Conservation (phyloP, 2,113 vertebrate genomes). For the Rhinogobius similis region DNA sequence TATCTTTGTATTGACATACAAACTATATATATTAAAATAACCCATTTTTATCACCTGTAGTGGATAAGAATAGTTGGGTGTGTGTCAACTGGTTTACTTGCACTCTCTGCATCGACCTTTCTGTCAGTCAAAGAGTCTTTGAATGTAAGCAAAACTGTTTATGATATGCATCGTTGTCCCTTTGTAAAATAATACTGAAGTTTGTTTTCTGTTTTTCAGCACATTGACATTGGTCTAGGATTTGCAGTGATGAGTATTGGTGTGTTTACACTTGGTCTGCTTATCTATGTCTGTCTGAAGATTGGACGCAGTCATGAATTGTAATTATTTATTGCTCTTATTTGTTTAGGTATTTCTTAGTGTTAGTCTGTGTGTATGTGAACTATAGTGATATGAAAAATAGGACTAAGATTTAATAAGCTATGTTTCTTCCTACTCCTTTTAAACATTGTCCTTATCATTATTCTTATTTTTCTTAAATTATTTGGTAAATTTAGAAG, state of each 20-base stretch:
- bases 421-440: no score
- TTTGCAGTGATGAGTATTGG: neutral
- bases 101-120: neutral
- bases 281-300: neutral
- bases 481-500: no score
- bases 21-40: neutral
- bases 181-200: neutral
- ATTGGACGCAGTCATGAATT: conserved; percentile 35
- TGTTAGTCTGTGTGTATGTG: no score
- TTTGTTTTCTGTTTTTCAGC: conserved; percentile 17
- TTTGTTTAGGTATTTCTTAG: neutral
- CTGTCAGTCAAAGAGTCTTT: neutral
- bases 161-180: neutral
- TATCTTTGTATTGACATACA: neutral
- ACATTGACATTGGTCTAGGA: neutral
- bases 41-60: neutral
- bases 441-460: no score
- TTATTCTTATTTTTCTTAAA: no score
- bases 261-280: conserved; percentile 3
- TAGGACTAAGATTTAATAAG: no score
- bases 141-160: neutral
- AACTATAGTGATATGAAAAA: no score
- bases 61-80: neutral
- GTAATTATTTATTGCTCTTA: conserved; percentile 11
- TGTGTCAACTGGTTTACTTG: neutral